Evolutionary conservation across 2,113 vertebrate genomes (phyloP).

Genomic region (Halcyon senegalensis): DNA sequence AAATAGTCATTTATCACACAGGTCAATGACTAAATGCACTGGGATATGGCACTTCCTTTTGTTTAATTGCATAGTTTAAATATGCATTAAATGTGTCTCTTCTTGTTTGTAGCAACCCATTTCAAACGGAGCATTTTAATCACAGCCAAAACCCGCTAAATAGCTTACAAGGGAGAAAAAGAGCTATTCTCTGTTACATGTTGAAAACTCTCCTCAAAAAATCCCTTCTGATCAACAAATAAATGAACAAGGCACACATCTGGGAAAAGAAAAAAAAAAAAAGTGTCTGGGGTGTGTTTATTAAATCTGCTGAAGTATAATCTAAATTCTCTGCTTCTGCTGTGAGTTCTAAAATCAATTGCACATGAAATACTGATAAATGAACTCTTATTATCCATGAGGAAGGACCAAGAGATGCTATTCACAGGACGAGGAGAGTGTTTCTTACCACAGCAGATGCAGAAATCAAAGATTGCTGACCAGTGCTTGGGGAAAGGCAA

Average conservation of each 20-base stretch:
- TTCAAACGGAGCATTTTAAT: not conserved
- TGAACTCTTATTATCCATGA: not conserved
- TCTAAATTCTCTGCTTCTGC: not conserved
- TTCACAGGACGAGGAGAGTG: not conserved
- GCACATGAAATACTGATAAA: not conserved
- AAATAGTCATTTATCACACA: not conserved
- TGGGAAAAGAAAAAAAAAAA: not conserved
- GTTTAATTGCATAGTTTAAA: not conserved
- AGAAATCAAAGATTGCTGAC: not conserved
- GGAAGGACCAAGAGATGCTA: not conserved
- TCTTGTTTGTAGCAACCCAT: not conserved
- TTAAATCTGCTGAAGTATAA: not conserved
- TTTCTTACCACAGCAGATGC: not conserved
- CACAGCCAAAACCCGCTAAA: not conserved
- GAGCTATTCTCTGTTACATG: not conserved
- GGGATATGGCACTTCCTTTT: not conserved
- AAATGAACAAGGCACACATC: not conserved
- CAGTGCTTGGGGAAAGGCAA: not conserved
- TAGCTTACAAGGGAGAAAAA: not conserved
- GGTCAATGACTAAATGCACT: not conserved
- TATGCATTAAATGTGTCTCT: not conserved
- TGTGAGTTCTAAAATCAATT: not conserved
- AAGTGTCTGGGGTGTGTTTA: fast-evolving
- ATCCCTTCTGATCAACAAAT: not conserved
- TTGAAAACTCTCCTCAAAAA: not conserved